Evolutionary conservation across 2,797 vertebrate genomes (phyloP), one percentile per base, ranked within the genome.

Genomic region (Pseudopleuronectes americanus): DNA sequence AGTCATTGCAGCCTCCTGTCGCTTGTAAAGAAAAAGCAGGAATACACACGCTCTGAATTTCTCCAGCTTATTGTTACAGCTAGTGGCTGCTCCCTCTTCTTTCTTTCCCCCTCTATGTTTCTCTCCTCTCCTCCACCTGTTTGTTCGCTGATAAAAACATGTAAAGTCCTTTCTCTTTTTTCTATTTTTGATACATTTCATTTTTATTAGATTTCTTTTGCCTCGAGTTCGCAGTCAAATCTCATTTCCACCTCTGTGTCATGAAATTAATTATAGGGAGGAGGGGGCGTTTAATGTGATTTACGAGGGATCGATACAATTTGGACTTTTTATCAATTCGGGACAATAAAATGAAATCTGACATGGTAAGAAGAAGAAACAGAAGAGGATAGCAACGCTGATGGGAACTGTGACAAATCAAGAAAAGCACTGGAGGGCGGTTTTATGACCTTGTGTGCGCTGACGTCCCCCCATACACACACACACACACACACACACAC

Each of bases 401-500:
- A 74, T 65, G 52, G 57, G 74, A 71, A 77, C 68, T 74, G 76
- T 82, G 81, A 86, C 66, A 86, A 85, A 88, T 80, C 59, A 78
- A 77, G 71, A 77, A 73, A 81, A 69, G 58, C 71, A 72, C 33
- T 31, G 28, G 64, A 63, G 67, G 68, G 73, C 76, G 74, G 58
- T 24, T 84, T 87, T 89, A 87, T 92, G 92, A 93, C 92, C 89
- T 92, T 92, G 90, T 87, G 77, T 70, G 80, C 55, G 79, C 85
- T 83, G 78, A 85, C 78, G 63, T 28, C 43, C 68, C 69, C 71
- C 5, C 36, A 38, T 0, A 38, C 33, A 21, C 14, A 4, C 8
- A 45, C 43, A 45, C 4, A 51, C 21, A 22, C 21, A 51, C 71
- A 5, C 43, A 45, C 43, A 45, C 9, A 13, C 47, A n/a, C 1